These are phyloP conservation scores for Stichopus chloronotus DNA, from an alignment of 35 echinoderm and acorn worm species.

Conservation along the genomic window DNA sequence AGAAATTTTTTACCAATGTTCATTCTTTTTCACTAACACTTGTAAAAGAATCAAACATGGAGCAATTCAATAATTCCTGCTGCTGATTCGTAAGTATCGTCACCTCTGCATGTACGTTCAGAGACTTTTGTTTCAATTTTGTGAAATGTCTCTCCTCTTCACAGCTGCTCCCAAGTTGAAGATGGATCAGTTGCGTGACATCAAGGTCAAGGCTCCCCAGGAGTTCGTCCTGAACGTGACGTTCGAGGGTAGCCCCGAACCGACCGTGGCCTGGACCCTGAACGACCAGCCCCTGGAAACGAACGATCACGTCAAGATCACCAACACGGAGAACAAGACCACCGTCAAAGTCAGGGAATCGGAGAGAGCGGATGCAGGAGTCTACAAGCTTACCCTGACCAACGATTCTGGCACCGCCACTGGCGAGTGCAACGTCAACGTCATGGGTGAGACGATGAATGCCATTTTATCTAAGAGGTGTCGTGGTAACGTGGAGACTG, in stretches of 20 bases:
- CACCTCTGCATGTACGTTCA: too few relatives aligned
- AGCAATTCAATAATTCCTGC: too few relatives aligned
- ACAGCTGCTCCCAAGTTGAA: slow-evolving; percentile 83
- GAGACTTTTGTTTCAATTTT: too few relatives aligned
- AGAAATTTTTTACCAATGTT: too few relatives aligned
- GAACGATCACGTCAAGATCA: slow-evolving; percentile 72
- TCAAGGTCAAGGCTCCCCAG: slow-evolving; percentile 79
- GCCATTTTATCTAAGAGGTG: too few relatives aligned
- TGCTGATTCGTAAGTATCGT: too few relatives aligned
- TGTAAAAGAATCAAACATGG: too few relatives aligned
- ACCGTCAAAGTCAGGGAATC: slow-evolving; percentile 66
- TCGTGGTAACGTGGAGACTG: too few relatives aligned
- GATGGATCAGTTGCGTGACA: slow-evolving; percentile 69
- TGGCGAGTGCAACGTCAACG: slow-evolving; percentile 77
- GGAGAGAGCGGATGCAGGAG: slow-evolving; percentile 71
- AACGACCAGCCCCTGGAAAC: slow-evolving; percentile 67
- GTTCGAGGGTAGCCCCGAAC: slow-evolving; percentile 84
- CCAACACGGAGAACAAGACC: slow-evolving; percentile 64
- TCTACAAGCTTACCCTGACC: slow-evolving; percentile 81
- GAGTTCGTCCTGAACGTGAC: slow-evolving; percentile 72
- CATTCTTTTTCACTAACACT: too few relatives aligned
- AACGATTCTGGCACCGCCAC: slow-evolving; percentile 79
- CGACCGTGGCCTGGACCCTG: slow-evolving; percentile 79
- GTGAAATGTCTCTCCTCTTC: background rate
- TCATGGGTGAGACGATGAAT: slow-evolving; percentile 63